phyloP scores from a whole-genome alignment of 2,888 invertebrate species.

The Tribolium freemani region DNA sequence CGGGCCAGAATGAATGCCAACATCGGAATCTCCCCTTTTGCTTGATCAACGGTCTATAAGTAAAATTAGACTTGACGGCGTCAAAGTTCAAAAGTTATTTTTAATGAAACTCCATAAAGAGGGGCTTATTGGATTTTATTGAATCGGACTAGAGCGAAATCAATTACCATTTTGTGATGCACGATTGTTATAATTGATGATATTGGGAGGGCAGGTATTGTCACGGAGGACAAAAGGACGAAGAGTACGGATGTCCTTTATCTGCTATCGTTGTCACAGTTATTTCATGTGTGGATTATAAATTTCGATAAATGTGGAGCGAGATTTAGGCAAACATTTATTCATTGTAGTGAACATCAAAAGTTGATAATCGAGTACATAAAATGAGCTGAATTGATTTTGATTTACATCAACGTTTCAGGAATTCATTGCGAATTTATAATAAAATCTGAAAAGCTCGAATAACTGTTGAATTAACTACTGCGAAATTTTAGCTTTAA shows the following conservation, averaged over 20 bases:
- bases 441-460: no score
- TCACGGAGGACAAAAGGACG: background rate
- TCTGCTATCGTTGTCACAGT: background rate
- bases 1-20: constrained; percentile 26
- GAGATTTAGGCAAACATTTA: background rate
- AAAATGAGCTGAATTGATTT: no score
- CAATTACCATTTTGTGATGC: constrained; percentile 13
- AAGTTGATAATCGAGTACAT: background rate
- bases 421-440: no score
- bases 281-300: background rate
- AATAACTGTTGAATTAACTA: no score
- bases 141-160: constrained; percentile 53
- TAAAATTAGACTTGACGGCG: constrained; percentile 29
- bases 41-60: constrained; percentile 22
- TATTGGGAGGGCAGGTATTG: background rate
- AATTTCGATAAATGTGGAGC: background rate
- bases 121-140: constrained; percentile 24
- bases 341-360: background rate
- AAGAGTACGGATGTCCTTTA: background rate
- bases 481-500: no score
- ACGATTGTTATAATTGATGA: constrained; percentile 10
- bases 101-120: constrained; percentile 29
- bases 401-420: no score
- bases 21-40: constrained; percentile 34
- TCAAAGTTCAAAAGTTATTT: constrained; percentile 35